Evolutionary conservation across 2,888 invertebrate species (phyloP), one percentile per base, ranked within the genome.

Genomic region (Julus scandinavius): DNA sequence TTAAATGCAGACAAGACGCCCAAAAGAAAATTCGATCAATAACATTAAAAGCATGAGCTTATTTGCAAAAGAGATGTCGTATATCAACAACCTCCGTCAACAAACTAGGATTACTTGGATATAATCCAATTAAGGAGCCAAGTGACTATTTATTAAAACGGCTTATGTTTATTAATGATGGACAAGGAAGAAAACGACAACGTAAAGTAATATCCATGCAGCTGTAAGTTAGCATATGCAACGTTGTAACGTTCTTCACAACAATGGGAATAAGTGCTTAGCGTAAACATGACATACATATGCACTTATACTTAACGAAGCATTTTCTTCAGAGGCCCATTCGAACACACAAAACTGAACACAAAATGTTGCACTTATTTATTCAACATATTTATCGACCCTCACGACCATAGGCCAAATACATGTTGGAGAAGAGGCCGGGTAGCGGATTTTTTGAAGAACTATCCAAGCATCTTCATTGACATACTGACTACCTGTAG

Each of bases 131-230:
- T 72, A 72, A 29, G 29, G 72, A 72, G 29, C 9, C 72, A 72
- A 29, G 72, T 72, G 72, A 72, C 72, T 72, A 20, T 72, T 72
- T 72, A 72, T 72, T 72, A 72, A 72, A 72, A 72, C 72, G 72
- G 72, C 72, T 72, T 29, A 20, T 72, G 72, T 72, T 72, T 72
- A 72, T 72, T 72, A 72, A 29, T 72, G 72, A 72, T 72, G 72
- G 29, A 20, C 72, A 72, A 29, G 29, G 29, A 72, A 72, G 29
- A 29, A 72, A 72, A 72, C 54, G 6, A 9, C 72, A 2, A 72
- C 7, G n/a, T 72, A 20, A 15, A 54, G 17, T 17, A 13, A 5
- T 54, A 72, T 72, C 7, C n/a, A 63, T 72, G 20, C 11, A 20
- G 63, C 7, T 72, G 20, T 7, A 72, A 72, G 72, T 20, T 72